Evolutionary conservation across 2,113 vertebrate genomes (phyloP).

Genomic region (Picathartes gymnocephalus): DNA sequence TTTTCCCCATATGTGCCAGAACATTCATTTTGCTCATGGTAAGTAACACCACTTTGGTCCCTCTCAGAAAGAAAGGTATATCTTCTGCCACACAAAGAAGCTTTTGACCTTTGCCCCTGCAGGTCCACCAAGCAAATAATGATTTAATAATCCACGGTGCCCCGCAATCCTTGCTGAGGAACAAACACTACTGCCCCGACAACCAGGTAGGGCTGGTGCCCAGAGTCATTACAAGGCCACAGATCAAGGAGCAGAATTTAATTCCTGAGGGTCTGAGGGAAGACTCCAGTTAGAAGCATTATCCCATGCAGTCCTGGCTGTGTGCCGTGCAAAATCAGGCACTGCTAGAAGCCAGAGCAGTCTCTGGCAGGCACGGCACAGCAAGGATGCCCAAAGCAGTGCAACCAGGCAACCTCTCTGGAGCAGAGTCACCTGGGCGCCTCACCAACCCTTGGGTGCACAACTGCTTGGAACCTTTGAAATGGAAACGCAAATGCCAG

Average conservation of each 20-base stretch:
- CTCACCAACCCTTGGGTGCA: neutral
- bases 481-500: neutral
- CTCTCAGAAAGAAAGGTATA: neutral
- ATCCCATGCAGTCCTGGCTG: neutral
- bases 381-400: neutral
- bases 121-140: neutral
- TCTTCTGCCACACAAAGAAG: neutral
- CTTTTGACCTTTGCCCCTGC: neutral
- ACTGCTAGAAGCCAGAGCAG: neutral
- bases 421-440: neutral
- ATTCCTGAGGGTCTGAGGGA: neutral
- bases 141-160: neutral
- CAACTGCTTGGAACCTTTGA: neutral
- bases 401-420: neutral
- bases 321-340: neutral
- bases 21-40: neutral
- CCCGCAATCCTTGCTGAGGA: neutral
- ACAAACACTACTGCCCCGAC: neutral
- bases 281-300: neutral
- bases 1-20: neutral
- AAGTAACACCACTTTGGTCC: neutral
- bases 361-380: neutral
- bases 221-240: neutral
- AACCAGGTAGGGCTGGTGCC: neutral
- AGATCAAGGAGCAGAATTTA: neutral